These are phyloP conservation scores for Rynchops niger DNA, from an alignment of 2,113 vertebrate species.

Conservation along the genomic window DNA sequence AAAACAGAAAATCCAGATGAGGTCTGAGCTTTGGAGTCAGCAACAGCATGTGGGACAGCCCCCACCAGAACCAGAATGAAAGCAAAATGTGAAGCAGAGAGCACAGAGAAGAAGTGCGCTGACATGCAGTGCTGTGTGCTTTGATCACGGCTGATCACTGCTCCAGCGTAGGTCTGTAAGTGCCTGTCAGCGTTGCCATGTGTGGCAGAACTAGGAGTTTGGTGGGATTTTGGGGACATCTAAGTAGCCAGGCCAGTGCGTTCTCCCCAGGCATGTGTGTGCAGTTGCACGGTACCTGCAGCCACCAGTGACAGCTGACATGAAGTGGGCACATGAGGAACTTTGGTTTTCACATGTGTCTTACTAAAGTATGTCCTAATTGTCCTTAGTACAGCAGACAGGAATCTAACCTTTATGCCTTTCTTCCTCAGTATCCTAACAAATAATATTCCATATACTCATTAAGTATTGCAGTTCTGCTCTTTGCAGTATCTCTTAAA, in stretches of 20 bases:
- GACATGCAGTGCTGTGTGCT: background rate
- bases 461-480: background rate
- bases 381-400: background rate
- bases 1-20: background rate
- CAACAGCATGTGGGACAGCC: background rate
- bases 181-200: background rate
- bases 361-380: background rate
- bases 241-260: background rate
- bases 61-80: background rate
- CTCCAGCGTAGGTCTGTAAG: background rate
- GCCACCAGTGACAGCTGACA: background rate
- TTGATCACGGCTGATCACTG: background rate
- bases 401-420: background rate
- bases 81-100: background rate
- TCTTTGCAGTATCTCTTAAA: background rate
- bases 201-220: background rate
- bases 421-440: background rate
- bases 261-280: fast-evolving
- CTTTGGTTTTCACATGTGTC: background rate
- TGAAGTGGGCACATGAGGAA: background rate
- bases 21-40: background rate
- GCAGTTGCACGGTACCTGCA: background rate
- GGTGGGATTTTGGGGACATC: background rate
- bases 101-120: background rate
- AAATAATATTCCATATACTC: background rate